A percentile compares a stretch with the other conserved stretches of the same genome.
Conservation (phyloP, 2,113 vertebrate genomes). For the Haplotaxodon microlepis region DNA sequence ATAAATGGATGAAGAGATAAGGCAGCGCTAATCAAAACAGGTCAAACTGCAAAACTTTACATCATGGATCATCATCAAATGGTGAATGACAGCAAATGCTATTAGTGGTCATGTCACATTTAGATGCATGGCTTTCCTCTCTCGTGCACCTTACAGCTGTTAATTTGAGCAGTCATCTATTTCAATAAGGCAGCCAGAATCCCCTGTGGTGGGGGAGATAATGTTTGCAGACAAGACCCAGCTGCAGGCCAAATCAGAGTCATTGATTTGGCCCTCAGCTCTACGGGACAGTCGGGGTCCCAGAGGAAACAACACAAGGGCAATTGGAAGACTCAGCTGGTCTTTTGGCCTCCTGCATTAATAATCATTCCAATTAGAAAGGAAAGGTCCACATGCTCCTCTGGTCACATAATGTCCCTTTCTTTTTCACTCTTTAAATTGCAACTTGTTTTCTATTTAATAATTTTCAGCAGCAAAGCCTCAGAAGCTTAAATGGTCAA, state of each 20-base stretch:
- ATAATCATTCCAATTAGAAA: constrained; percentile 50
- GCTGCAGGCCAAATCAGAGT: constrained; percentile 44
- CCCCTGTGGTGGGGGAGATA: constrained; percentile 10
- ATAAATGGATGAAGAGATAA: neutral
- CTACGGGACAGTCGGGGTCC: constrained; percentile 35
- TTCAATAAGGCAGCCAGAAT: constrained; percentile 27
- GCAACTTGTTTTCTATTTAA: neutral
- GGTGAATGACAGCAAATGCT: neutral
- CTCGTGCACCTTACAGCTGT: constrained; percentile 27
- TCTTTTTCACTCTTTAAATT: neutral
- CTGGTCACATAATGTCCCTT: neutral
- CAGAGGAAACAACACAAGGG: constrained; percentile 31
- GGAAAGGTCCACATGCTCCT: constrained; percentile 24
- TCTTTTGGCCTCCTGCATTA: constrained; percentile 39
- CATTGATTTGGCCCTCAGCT: constrained; percentile 59
- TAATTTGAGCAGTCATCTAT: constrained; percentile 29
- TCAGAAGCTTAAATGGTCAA: neutral
- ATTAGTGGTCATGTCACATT: neutral
- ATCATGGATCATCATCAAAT: constrained; percentile 1
- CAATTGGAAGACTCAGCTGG: constrained; percentile 47
- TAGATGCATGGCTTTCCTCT: neutral
- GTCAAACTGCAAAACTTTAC: neutral
- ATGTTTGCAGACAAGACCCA: constrained; percentile 42
- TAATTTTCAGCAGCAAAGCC: neutral
- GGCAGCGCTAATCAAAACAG: neutral